Evolutionary conservation across 2,888 invertebrate genomes (phyloP).

Genomic region (Drosophila prolongata): DNA sequence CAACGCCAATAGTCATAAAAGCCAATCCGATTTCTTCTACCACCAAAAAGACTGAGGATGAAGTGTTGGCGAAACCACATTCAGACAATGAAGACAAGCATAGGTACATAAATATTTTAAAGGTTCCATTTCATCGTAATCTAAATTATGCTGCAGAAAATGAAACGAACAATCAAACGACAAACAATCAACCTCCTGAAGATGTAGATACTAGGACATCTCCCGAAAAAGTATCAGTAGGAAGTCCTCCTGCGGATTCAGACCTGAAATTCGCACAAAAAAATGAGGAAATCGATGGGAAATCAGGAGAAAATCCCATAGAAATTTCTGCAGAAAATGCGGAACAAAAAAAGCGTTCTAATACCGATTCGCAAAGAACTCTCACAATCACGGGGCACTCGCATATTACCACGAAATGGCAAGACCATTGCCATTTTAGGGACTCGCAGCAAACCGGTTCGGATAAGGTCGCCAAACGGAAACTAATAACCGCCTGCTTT

Average conservation of each 20-base stretch:
- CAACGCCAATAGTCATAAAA: background rate
- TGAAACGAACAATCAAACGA: background rate
- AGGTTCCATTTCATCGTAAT: slow-evolving; percentile 17
- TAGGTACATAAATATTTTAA: slow-evolving; percentile 23
- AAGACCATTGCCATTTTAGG: slow-evolving; percentile 56
- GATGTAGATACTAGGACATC: background rate
- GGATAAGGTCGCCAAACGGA: slow-evolving; percentile 51
- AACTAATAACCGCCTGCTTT: slow-evolving; percentile 57
- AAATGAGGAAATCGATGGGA: background rate
- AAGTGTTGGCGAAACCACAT: too few relatives aligned
- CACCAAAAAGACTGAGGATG: slow-evolving; percentile 7
- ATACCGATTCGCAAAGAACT: slow-evolving; percentile 49
- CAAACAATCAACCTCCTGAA: background rate
- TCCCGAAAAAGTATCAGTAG: background rate
- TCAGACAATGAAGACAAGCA: background rate
- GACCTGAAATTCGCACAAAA: background rate
- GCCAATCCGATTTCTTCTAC: background rate
- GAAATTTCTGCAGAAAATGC: background rate
- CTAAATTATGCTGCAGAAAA: slow-evolving; percentile 7
- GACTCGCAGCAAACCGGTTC: slow-evolving; percentile 6
- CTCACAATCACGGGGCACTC: slow-evolving; percentile 55
- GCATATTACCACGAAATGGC: slow-evolving; percentile 40
- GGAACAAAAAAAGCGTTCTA: background rate
- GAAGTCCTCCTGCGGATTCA: background rate
- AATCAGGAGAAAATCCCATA: background rate